These are phyloP conservation scores for Neuroscelio doddi DNA, from an alignment of 2,888 invertebrate genomes.

Conservation along the genomic window DNA sequence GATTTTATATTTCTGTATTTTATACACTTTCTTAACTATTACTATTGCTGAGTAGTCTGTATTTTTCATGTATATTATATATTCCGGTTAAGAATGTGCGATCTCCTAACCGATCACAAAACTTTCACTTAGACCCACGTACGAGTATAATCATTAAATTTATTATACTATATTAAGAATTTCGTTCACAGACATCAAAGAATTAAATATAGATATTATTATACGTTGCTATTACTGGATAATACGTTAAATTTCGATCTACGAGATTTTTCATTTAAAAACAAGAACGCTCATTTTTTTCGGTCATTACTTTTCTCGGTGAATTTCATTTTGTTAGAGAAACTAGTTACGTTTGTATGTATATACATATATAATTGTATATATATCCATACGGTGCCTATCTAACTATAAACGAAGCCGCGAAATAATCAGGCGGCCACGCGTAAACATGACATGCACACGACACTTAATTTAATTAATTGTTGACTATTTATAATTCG, in stretches of 20 bases:
- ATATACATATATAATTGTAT: background rate
- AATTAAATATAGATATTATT: conserved; percentile 51
- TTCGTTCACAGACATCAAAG: conserved; percentile 57
- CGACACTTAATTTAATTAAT: conserved; percentile 53
- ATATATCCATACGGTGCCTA: conserved; percentile 6
- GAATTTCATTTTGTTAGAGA: too few species aligned
- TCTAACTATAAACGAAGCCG: background rate
- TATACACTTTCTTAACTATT: conserved; percentile 25
- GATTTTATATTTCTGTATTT: conserved; percentile 6
- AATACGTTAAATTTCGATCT: conserved; percentile 20
- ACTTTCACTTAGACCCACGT: conserved; percentile 3
- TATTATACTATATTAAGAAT: conserved; percentile 9
- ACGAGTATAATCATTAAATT: conserved; percentile 2
- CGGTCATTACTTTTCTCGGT: too few species aligned
- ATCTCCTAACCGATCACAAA: conserved; percentile 9
- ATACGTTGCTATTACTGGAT: conserved; percentile 15
- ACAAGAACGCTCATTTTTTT: conserved; percentile 3
- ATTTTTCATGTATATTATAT: background rate
- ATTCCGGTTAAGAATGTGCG: conserved; percentile 3
- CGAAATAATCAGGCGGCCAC: background rate
- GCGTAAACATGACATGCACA: conserved; percentile 48
- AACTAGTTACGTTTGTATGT: too few species aligned
- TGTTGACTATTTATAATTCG: conserved; percentile 34
- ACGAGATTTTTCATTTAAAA: conserved; percentile 27
- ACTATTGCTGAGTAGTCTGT: conserved; percentile 26